Base-by-base conservation (phyloP, 2,888 invertebrate genomes). In the Synanthedon formicaeformis region DNA sequence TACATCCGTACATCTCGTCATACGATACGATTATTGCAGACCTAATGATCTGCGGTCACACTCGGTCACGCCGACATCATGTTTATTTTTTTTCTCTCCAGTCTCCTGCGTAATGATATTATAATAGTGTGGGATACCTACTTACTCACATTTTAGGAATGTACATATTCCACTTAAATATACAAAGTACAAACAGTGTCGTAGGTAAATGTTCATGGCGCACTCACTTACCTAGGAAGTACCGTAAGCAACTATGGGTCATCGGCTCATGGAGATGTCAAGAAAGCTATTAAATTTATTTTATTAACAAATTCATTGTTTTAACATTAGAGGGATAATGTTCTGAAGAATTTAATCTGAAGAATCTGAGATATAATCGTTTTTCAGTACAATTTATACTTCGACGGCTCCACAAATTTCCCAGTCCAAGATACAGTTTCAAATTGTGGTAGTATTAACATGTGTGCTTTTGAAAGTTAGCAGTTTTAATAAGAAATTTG, bases 211-310 rank as follows among this genome's bases (percentile, higher is more conserved):
- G 71, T 76, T 11, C 45, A 45, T 45, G 14, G 45, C 45, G 14
- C 14, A 45, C 45, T 45, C 45, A 45, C 45, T 14, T 14, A 45
- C 45, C 45, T 45, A 45, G 45, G 45, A 74, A 75, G 78, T 81
- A 80, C 80, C 81, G 81, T 80, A 80, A 78, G 73, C 68, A 65
- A 66, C 73, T 70, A 67, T 73, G 69, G 79, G 81, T 81, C 81
- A 78, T 76, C 78, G 81, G 78, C 81, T 78, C 75, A 78, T 73
- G 74, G 73, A 80, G 74, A 77, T 73, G 74, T 75, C 73, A 68
- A 70, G 73, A 45, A 45, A 45, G 45, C 68, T 73, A 75, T 79
- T 77, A 78, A 76, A 75, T 69, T 62, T 71, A 71, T 71, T 72
- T 72, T 71, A 74, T 65, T 56, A 60, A 56, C 65, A 66, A n/a